A percentile compares a stretch with the other conserved stretches of the same genome.
These are phyloP conservation scores for Uloborus diversus DNA, from an alignment of 1,140 invertebrate species.

Conservation along the genomic window DNA sequence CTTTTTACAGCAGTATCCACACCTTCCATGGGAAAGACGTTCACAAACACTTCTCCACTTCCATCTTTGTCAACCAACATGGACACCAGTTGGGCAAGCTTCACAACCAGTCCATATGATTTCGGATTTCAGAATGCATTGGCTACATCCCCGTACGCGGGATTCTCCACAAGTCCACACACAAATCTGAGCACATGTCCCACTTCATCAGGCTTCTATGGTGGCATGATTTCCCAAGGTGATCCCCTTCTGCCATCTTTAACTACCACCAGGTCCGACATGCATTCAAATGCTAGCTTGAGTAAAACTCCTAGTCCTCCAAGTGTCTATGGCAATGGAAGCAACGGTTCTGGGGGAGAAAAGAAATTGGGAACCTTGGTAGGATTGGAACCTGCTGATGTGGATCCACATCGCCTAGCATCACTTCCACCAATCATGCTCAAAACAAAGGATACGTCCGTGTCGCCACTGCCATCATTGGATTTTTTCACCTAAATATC, in stretches of 20 bases:
- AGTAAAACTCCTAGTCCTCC: slow-evolving; percentile 39
- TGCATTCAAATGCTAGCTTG: slow-evolving; percentile 21
- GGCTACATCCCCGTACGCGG: slow-evolving; percentile 36
- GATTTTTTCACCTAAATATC: slow-evolving; percentile 51
- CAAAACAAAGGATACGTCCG: slow-evolving; percentile 50
- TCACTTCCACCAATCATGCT: slow-evolving; percentile 48
- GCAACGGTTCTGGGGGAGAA: not conserved
- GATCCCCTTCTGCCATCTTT: slow-evolving; percentile 45
- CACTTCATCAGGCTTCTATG: slow-evolving; percentile 22
- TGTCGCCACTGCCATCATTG: slow-evolving; percentile 49
- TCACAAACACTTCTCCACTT: slow-evolving; percentile 32
- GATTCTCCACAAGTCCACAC: slow-evolving; percentile 45
- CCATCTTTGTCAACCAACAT: slow-evolving; percentile 40
- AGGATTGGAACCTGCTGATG: slow-evolving; percentile 18
- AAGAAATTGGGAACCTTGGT: slow-evolving; percentile 23
- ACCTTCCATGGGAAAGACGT: slow-evolving; percentile 38
- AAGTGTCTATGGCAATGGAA: slow-evolving; percentile 12
- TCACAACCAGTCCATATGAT: slow-evolving; percentile 41
- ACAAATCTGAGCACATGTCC: not conserved
- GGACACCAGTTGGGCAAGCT: slow-evolving; percentile 36
- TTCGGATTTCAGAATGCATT: slow-evolving; percentile 48
- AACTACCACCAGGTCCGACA: slow-evolving; percentile 14
- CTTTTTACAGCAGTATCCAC: slow-evolving; percentile 1
- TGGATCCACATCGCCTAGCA: slow-evolving; percentile 41
- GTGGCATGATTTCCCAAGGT: slow-evolving; percentile 39